These are phyloP conservation scores for Nycticryphes semicollaris DNA, from an alignment of 2,113 vertebrate species.

Conservation along the genomic window DNA sequence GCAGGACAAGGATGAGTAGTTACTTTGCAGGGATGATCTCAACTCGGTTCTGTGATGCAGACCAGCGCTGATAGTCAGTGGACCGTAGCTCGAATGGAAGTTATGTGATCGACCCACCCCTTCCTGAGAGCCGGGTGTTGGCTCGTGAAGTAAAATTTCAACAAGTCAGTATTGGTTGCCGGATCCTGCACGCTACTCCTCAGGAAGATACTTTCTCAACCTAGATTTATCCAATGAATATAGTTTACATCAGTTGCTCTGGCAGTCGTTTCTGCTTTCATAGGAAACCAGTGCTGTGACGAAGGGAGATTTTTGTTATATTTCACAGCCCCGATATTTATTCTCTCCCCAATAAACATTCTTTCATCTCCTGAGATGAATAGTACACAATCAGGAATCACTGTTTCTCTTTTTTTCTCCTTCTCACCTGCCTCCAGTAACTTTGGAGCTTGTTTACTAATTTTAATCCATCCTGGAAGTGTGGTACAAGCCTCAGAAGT, in stretches of 20 bases:
- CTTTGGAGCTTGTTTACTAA: neutral
- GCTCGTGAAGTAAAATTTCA: neutral
- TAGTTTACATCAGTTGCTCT: neutral
- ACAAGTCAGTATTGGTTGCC: neutral
- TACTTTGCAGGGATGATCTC: neutral
- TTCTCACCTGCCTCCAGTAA: neutral
- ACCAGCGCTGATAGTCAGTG: neutral
- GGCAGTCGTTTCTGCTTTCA: neutral
- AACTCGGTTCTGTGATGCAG: accelerated
- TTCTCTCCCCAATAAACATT: neutral
- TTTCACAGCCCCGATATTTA: neutral
- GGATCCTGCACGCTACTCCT: neutral
- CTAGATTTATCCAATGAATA: neutral
- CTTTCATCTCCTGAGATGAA: neutral
- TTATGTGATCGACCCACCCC: neutral
- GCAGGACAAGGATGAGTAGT: neutral
- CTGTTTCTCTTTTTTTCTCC: neutral
- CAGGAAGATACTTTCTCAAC: neutral
- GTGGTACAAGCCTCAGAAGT: neutral
- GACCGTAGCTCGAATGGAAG: neutral
- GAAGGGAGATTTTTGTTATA: neutral
- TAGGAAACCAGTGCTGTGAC: neutral
- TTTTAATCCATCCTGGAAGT: neutral
- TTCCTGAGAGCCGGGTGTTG: neutral
- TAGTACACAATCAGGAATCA: neutral